Evolutionary conservation across 2,113 vertebrate species (phyloP), one percentile per base, ranked within the genome.

Genomic region (Serilophus lunatus): DNA sequence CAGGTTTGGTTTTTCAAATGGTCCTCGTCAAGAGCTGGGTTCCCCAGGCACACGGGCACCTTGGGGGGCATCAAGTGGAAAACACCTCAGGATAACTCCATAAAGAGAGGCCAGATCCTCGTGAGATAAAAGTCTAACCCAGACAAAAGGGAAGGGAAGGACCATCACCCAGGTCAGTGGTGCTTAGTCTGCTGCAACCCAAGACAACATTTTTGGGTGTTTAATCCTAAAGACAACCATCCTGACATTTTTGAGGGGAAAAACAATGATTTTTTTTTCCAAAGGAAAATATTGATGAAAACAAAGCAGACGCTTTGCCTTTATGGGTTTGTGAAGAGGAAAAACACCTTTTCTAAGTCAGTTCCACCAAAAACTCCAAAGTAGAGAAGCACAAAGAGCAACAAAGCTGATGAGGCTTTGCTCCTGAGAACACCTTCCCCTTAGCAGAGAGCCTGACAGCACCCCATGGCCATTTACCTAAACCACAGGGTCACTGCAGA

Each of bases 61-160:
- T 59, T 0, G 0, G 7, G 19, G 38, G 23, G 38, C 56, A 68
- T 3, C 0, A 1, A 74, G 35, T 14, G 85, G 57, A 75, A 49
- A 20, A 35, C 14, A 59, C n/a, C 60, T 74, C 19, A 22, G 28
- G 25, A 22, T 22, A 20, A 25, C n/a, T 13, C 15, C 22, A 31
- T 16, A 71, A 9, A 3, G 20, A 74, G 16, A 47, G 8, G 25
- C 7, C n/a, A 69, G 17, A 86, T 18, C 7, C 31, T 53, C 3
- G 0, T 10, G 7, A 61, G 6, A 81, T 2, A 35, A n/a, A 68
- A 76, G 40, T 4, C 66, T 16, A 53, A 64, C 9, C 17, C 40
- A 49, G 10, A 31, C 11, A 47, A 56, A 95, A 86, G 28, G 3
- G 9, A 28, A 76, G 80, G 53, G n/a, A 88, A 9, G 13, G 31